Base-by-base conservation (phyloP, 1,140 invertebrate species). In the Panulirus ornatus region DNA sequence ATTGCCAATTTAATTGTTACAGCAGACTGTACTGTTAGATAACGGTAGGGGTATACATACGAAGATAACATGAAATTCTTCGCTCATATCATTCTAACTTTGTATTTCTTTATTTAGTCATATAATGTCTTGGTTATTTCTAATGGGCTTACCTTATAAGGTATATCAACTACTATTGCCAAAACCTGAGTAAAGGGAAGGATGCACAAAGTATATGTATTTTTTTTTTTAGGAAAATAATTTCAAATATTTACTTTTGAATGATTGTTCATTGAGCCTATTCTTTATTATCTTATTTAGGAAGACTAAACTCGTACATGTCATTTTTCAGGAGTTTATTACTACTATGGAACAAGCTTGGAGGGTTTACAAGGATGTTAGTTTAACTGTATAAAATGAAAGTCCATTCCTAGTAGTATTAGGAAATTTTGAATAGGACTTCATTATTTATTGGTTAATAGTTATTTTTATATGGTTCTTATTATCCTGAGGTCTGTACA, bases 401-500 rank as follows among this genome's bases (percentile, higher is more conserved):
- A 63, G 58, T 63, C 58, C 22, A 63, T 63, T 63, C 58, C 58
- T 63, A 63, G 58, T 63, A 63, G 58, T 63, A 11, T 27, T 63
- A 63, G 58, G 58, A 63, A 63, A 63, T 6, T 63, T n/a, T 63
- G 58, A 63, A 27, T 63, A 63, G 58, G 58, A 63, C 58, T 63
- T 27, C 5, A 19, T 63, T 63, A 63, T 63, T 63, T 63, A 63
- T 63, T 63, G 58, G 58, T 63, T 63, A 63, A 63, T 63, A 63
- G 58, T 63, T 63, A 63, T 63, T 63, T 63, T 63, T 63, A 63
- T 63, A 63, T 63, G n/a, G 19, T 63, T 63, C 58, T 63, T 22
- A 63, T 27, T 63, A 63, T 63, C 58, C 58, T 63, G 58, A 63
- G 30, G 58, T 63, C 58, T 63, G 58, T 63, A 63, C 58, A 63